Evolutionary conservation across 2,797 vertebrate species (phyloP), one percentile per base, ranked within the genome.

Genomic region (Cyprinodon diabolis): DNA sequence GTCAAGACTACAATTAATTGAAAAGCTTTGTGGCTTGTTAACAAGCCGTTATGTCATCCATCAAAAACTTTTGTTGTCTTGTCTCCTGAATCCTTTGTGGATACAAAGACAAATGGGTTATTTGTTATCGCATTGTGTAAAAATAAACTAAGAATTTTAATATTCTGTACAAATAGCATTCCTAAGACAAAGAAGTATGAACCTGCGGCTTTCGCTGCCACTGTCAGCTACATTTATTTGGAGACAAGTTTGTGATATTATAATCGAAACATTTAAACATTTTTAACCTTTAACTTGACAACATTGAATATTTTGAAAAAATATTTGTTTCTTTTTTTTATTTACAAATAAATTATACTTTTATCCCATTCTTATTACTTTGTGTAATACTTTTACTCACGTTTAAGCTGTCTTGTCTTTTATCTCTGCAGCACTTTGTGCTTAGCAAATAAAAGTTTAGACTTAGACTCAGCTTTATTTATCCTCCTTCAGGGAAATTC

Each of bases 21-120:
- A 82, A 84, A 90, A 75, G 82, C 83, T 70, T 78, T 84, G 78
- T 71, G 69, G 74, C 80, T 87, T 83, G 82, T 87, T 86, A 85
- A 89, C 80, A 85, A 72, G 74, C 79, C 68, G 54, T 69, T 63
- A 40, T 56, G 69, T 66, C 72, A 87, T 87, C 79, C 85, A 88
- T 90, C 85, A 86, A 54, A 60, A 54, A 60, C 76, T 68, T 68
- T 51, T 69, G 19, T 60, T 77, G 11, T 25, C 30, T 68, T 47
- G 62, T 77, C 75, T 75, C 30, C 23, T 63, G 35, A 47, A 76
- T n/a, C 54, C 56, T 49, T 56, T 66, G 25, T 66, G 66, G 76
- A 79, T 35, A 47, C n/a, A 37, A 15, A 21, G 37, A 68, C 25
- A 66, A 72, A 71, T 63, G 23, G 48, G 47, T 45, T 75, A 71